phyloP scores from a whole-genome alignment of 2,888 invertebrate genomes.

The Julus scanicus region DNA sequence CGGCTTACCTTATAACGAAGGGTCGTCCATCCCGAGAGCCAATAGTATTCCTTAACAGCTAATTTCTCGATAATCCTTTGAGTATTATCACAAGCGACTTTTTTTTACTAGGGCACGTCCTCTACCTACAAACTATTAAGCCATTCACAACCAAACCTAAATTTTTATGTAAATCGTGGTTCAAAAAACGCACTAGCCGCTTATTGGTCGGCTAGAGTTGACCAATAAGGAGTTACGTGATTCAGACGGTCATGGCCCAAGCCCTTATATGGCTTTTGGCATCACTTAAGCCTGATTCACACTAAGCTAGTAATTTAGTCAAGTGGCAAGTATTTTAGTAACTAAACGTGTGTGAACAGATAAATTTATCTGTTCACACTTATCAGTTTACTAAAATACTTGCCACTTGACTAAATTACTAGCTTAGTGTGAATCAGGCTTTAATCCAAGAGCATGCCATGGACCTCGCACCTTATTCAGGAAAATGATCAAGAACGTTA shows the following conservation, averaged over 20 bases:
- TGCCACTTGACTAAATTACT: too few relatives aligned
- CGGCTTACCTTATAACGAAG: neutral
- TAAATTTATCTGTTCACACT: too few relatives aligned
- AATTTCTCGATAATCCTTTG: neutral
- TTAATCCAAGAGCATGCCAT: neutral
- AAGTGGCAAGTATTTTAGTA: too few relatives aligned
- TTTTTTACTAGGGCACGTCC: neutral
- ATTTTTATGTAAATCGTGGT: slow-evolving; percentile 32
- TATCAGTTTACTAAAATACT: too few relatives aligned
- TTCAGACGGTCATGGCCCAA: neutral
- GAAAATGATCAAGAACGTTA: slow-evolving; percentile 9
- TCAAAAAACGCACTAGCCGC: neutral
- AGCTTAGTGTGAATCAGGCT: too few relatives aligned
- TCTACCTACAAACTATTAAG: neutral
- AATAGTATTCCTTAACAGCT: neutral
- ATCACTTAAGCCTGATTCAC: neutral
- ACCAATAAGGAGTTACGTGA: neutral
- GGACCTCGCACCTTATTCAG: neutral
- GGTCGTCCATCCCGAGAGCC: neutral
- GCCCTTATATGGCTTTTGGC: neutral
- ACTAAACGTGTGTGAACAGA: too few relatives aligned
- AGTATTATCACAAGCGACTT: neutral
- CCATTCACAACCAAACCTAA: neutral
- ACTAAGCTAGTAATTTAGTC: too few relatives aligned
- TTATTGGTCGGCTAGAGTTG: neutral